phyloP scores from a whole-genome alignment of 2,888 invertebrate species.

The Galerucella nymphaeae region DNA sequence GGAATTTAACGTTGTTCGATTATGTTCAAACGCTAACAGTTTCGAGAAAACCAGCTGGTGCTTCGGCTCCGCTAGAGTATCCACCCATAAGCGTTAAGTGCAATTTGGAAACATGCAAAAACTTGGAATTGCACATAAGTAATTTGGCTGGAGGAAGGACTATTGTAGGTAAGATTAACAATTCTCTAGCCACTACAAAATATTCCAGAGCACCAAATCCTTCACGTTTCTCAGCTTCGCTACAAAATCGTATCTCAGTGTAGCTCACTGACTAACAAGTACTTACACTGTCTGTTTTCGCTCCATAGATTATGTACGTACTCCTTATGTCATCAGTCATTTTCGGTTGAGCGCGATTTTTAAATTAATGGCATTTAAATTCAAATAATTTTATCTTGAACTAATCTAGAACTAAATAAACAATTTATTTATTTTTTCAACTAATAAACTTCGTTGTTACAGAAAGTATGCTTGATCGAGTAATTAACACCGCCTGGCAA shows the following conservation, averaged over 20 bases:
- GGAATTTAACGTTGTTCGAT: slow-evolving; percentile 81
- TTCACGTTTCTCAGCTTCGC: too few species aligned
- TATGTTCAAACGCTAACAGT: slow-evolving; percentile 75
- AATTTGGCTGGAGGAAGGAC: slow-evolving; percentile 77
- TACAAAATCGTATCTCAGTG: too few species aligned
- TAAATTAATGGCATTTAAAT: too few species aligned
- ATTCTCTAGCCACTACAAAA: not conserved
- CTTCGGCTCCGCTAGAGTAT: slow-evolving; percentile 54
- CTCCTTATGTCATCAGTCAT: too few species aligned
- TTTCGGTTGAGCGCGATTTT: too few species aligned
- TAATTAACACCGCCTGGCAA: slow-evolving; percentile 86
- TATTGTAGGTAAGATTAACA: slow-evolving; percentile 69
- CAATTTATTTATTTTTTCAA: too few species aligned
- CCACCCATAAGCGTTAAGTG: slow-evolving; percentile 73
- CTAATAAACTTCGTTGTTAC: slow-evolving; percentile 53
- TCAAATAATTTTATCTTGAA: too few species aligned
- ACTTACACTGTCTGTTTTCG: too few species aligned
- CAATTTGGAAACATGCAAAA: slow-evolving; percentile 79
- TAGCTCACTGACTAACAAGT: too few species aligned
- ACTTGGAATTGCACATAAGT: slow-evolving; percentile 81
- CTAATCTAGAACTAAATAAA: too few species aligned
- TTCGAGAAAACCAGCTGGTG: slow-evolving; percentile 67
- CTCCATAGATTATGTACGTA: too few species aligned
- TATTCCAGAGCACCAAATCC: too few species aligned
- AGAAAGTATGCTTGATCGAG: slow-evolving; percentile 77